Base-by-base conservation (phyloP, 2,888 invertebrate genomes). In the Frankliniella fusca region DNA sequence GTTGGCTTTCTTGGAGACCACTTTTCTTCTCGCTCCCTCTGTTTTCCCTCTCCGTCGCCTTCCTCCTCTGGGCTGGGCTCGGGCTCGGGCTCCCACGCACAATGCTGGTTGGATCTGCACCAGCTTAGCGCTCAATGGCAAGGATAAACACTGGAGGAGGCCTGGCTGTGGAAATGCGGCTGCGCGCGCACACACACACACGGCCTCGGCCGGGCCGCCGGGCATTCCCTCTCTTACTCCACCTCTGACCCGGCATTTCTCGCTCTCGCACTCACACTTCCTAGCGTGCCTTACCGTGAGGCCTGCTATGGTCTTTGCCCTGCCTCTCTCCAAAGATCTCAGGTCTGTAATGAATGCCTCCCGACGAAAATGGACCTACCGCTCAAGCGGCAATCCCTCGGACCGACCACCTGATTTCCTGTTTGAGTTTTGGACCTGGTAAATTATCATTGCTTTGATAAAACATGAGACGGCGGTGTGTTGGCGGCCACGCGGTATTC, bases 91-190 rank as follows among this genome's bases (percentile, higher is more conserved):
- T 61, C n/a, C 61, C 61, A 61, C 61, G 61, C 61, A 61, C 61
- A 61, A 61, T 61, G 61, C 61, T 61, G 61, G 61, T 61, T 61
- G 61, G 61, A 61, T 61, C 61, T 61, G 61, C 61, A 18, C 61
- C 61, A 18, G 61, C 61, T 61, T 61, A 61, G 61, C 61, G 61
- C 61, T 61, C 61, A 61, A 61, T 61, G 61, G 61, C 61, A 11
- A 61, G 61, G 61, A 61, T 61, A 61, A 61, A 61, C 61, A 61
- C 61, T 61, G 61, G 61, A 61, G 61, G 61, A 61, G 61, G 38
- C 38, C n/a, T n/a, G 38, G 61, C 54, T 20, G 54, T 18, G 54
- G 54, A 54, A 15, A 11, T 20, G 54, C 54, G 15, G 54, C 7
- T 2, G 54, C 54, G 12, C 54, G 12, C 20, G 12, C 54, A 12